These are phyloP conservation scores for Spongilla lacustris DNA, from an alignment of 37 sponge, comb jelly and placozoan genomes.

Conservation along the genomic window DNA sequence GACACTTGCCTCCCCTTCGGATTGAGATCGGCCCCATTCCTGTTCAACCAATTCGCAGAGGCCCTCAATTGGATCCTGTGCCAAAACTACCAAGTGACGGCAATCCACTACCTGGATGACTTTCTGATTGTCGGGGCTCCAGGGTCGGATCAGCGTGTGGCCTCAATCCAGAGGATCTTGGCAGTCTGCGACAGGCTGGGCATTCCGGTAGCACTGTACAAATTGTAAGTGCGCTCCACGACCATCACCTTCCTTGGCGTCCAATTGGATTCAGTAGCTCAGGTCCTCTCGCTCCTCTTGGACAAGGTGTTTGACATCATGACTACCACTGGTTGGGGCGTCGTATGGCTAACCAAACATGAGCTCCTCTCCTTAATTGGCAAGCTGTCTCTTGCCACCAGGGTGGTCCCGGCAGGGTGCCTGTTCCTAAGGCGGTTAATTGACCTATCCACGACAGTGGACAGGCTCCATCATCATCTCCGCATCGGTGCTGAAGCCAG, in stretches of 20 bases:
- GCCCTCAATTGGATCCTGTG: slow-evolving; percentile 33
- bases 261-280: too few species aligned
- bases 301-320: too few species aligned
- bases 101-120: slow-evolving; percentile 20
- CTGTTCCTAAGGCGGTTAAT: slow-evolving; percentile 43
- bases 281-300: too few species aligned
- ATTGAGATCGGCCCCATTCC: slow-evolving; percentile 18
- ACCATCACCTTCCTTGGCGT: too few species aligned
- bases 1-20: slow-evolving; percentile 46
- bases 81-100: slow-evolving; percentile 5
- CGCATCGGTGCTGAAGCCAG: slow-evolving; percentile 15
- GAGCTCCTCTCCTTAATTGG: slow-evolving; percentile 38
- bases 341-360: neutral
- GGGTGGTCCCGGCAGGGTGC: slow-evolving; percentile 33
- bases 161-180: too few species aligned
- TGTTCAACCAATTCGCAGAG: slow-evolving; percentile 31
- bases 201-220: too few species aligned
- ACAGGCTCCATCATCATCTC: slow-evolving; percentile 23
- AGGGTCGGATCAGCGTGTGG: too few species aligned
- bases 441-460: slow-evolving; percentile 19
- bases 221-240: too few species aligned
- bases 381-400: slow-evolving; percentile 34
- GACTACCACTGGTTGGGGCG: too few species aligned
- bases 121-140: slow-evolving; percentile 8
- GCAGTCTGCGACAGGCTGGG: too few species aligned